These are phyloP conservation scores for Tinea pellionella DNA, from an alignment of 2,888 invertebrate genomes.

Conservation along the genomic window DNA sequence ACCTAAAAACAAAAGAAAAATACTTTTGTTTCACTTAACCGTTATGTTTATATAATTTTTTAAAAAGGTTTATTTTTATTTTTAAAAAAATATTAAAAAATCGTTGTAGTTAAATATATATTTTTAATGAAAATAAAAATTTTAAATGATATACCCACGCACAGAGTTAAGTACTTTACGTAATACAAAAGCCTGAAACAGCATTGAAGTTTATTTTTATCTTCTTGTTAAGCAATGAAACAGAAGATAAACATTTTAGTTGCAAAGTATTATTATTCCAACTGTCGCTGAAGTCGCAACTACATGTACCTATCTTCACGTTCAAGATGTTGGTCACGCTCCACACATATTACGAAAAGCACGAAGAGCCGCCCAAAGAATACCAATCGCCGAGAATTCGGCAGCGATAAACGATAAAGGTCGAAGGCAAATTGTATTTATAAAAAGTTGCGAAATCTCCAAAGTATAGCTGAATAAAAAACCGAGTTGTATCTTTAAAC, in stretches of 20 bases:
- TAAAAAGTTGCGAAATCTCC: conserved; percentile 59
- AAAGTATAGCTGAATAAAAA: conserved; percentile 23
- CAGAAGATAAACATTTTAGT: not conserved
- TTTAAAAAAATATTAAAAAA: too few species aligned
- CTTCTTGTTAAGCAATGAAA: not conserved
- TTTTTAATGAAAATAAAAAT: too few species aligned
- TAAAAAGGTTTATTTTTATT: too few species aligned
- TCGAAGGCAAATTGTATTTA: conserved; percentile 65
- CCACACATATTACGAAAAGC: conserved; percentile 53
- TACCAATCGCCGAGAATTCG: conserved; percentile 63
- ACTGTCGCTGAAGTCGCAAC: not conserved
- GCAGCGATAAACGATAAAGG: conserved; percentile 48
- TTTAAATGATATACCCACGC: too few species aligned
- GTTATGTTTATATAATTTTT: too few species aligned
- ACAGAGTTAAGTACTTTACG: not conserved
- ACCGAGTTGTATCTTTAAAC: conserved; percentile 64
- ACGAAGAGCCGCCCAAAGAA: conserved; percentile 44
- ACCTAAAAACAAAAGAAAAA: too few species aligned
- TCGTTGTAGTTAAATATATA: too few species aligned
- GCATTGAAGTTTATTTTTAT: not conserved
- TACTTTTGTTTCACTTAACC: too few species aligned
- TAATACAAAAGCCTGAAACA: not conserved
- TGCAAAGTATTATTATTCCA: conserved; percentile 5
- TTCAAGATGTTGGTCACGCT: conserved; percentile 13
- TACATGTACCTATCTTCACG: not conserved